phyloP scores from a whole-genome alignment of 2,888 invertebrate species.

The Gryllus longicercus region DNA sequence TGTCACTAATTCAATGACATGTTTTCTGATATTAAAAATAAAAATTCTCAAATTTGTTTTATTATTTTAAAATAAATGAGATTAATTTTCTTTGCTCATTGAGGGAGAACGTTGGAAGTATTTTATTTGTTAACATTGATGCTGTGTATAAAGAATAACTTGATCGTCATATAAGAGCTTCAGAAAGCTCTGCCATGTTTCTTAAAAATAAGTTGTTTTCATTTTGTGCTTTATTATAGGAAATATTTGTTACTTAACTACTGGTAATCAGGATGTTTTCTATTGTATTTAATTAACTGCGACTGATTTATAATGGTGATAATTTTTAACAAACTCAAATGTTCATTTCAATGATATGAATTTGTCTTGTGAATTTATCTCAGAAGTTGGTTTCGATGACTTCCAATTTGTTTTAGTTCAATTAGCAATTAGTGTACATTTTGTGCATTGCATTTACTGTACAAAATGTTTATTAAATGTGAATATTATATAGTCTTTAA shows the following conservation, averaged over 20 bases:
- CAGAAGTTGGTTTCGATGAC: background rate
- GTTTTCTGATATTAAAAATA: too few species aligned
- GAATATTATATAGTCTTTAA: background rate
- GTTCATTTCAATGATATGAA: background rate
- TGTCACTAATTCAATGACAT: too few species aligned
- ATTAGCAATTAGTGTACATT: background rate
- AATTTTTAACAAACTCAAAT: slow-evolving; percentile 2
- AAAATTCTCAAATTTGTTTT: too few species aligned
- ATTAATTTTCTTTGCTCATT: too few species aligned
- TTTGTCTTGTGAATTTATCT: background rate
- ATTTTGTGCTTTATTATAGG: background rate
- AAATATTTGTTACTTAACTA: slow-evolving; percentile 1
- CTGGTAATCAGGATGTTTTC: background rate
- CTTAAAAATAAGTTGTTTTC: background rate
- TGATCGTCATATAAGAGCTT: too few species aligned
- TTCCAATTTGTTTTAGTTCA: background rate
- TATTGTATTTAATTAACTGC: background rate
- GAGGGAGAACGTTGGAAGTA: background rate
- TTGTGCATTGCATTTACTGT: background rate
- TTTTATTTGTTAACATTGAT: background rate
- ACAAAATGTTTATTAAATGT: background rate
- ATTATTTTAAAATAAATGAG: too few species aligned
- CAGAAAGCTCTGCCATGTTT: background rate
- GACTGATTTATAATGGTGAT: background rate
- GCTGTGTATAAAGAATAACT: too few species aligned